These are phyloP conservation scores for Bombyx mandarina DNA, from an alignment of 1,140 invertebrate species.

Conservation along the genomic window DNA sequence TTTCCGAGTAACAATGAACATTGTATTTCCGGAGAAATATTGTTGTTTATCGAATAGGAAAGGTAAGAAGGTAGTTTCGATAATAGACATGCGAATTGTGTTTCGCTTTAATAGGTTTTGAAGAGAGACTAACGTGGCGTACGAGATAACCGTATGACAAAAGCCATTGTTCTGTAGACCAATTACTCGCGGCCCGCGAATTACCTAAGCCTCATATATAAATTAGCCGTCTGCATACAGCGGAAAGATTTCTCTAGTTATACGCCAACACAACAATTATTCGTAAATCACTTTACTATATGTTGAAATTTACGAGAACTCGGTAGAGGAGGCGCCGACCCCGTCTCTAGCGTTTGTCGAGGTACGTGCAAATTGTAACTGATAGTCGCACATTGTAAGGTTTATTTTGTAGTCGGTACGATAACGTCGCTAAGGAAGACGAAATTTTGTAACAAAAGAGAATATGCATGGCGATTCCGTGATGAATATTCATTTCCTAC, in stretches of 20 bases:
- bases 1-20: not conserved
- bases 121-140: conserved; percentile 56
- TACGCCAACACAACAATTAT: conserved; percentile 71
- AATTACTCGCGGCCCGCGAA: conserved; percentile 68
- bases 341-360: conserved; percentile 25
- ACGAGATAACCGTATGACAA: conserved; percentile 67
- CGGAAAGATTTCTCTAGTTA: conserved; percentile 71
- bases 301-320: conserved; percentile 69
- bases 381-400: conserved; percentile 34
- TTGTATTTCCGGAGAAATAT: conserved; percentile 3
- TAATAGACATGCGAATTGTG: conserved; percentile 48
- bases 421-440: conserved; percentile 34
- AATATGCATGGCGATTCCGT: conserved; percentile 71
- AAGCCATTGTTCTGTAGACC: conserved; percentile 68
- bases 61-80: conserved; percentile 18
- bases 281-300: conserved; percentile 72
- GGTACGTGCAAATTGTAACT: conserved; percentile 40
- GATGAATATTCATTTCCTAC: conserved; percentile 72
- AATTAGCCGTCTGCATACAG: conserved; percentile 69
- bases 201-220: conserved; percentile 71
- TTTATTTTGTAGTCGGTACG: conserved; percentile 31
- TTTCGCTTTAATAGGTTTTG: conserved; percentile 43
- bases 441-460: conserved; percentile 61
- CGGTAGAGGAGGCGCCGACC: conserved; percentile 36
- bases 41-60: conserved; percentile 6